Percentiles rank a stretch among this genome's conserved stretches.
phyloP scores from a whole-genome alignment of 2,113 vertebrate genomes.

The Podarcis muralis region DNA sequence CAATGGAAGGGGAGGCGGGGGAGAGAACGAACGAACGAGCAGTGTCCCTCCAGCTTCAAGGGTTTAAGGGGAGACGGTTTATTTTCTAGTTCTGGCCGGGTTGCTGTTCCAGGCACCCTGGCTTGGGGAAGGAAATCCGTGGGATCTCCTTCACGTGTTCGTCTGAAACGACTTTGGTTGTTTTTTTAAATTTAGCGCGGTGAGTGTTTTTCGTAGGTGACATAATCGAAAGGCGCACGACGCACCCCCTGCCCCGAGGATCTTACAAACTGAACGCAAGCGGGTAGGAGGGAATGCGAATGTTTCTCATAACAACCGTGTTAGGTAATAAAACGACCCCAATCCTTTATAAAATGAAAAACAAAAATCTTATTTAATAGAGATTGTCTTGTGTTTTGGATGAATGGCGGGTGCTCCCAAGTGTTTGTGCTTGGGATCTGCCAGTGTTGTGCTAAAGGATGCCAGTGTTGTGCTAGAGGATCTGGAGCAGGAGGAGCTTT shows the following conservation, averaged over 20 bases:
- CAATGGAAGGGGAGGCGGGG: background rate
- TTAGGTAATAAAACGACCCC: background rate
- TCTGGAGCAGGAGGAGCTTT: too few species aligned
- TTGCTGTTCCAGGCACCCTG: background rate
- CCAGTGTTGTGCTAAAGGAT: too few species aligned
- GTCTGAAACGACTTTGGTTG: background rate
- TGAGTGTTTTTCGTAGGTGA: background rate
- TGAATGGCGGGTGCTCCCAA: background rate
- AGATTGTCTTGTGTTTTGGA: background rate
- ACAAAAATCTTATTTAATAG: background rate
- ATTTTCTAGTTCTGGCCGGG: background rate
- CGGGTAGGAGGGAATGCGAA: background rate
- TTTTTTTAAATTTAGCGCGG: too few species aligned
- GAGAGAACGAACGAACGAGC: conserved; percentile 5
- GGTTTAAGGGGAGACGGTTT: background rate
- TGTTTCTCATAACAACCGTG: background rate
- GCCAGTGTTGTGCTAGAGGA: too few species aligned
- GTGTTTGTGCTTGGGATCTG: too few species aligned
- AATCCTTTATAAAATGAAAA: background rate
- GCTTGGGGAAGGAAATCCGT: background rate
- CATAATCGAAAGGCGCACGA: too few species aligned
- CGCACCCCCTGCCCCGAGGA: background rate
- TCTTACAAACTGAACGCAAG: background rate
- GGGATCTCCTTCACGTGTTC: background rate
- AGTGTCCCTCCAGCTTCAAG: conserved; percentile 3